These are phyloP conservation scores for Clupea harengus DNA, from an alignment of 2,113 vertebrate genomes.

Conservation along the genomic window DNA sequence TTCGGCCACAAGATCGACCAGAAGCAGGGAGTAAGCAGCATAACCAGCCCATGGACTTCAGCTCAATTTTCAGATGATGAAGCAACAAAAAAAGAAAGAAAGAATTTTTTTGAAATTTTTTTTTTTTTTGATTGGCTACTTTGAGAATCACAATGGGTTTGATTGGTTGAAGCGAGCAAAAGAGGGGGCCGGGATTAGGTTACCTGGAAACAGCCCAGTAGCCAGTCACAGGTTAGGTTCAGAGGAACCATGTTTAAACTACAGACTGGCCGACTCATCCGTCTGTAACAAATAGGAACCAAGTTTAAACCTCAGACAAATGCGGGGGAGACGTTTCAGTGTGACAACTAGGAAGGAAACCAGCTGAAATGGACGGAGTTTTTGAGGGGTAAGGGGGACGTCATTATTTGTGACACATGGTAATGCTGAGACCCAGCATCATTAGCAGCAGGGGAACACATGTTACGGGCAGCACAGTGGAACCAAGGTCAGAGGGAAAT, in stretches of 20 bases:
- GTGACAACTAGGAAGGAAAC: neutral
- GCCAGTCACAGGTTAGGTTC: constrained; percentile 70
- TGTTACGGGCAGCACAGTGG: neutral
- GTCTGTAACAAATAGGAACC: constrained; percentile 74
- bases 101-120: neutral
- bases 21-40: neutral
- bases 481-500: neutral
- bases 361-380: neutral
- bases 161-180: constrained; percentile 57
- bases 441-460: neutral
- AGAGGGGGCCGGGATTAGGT: constrained; percentile 40
- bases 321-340: neutral
- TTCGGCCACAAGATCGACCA: neutral
- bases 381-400: neutral
- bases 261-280: constrained; percentile 69
- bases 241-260: constrained; percentile 70
- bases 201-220: constrained; percentile 80
- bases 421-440: neutral
- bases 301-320: constrained; percentile 6
- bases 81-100: neutral
- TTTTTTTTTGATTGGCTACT: constrained; percentile 39
- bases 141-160: constrained; percentile 53
- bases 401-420: neutral
- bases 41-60: constrained; percentile 35
- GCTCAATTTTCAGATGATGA: constrained; percentile 8